A percentile compares a stretch with the other conserved stretches of the same genome.
phyloP scores from a whole-genome alignment of 30 jellyfish, hydroid and myxozoan genomes.

The Chironex yamaguchii region DNA sequence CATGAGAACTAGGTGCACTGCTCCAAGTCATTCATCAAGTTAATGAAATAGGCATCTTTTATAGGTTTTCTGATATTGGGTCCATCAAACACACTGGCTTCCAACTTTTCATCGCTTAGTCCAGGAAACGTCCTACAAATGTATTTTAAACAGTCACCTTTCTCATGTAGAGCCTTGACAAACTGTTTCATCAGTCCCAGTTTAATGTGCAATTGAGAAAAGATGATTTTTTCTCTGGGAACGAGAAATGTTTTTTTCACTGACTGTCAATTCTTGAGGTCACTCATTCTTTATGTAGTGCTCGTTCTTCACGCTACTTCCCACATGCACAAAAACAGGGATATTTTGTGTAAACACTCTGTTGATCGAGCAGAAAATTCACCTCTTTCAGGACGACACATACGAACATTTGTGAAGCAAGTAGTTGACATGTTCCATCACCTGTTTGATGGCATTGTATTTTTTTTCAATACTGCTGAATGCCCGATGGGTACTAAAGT shows the following conservation, averaged over 20 bases:
- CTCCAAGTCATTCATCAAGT: neutral
- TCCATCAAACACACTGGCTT: neutral
- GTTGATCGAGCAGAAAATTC: neutral
- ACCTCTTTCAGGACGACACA: neutral
- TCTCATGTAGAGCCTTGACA: neutral
- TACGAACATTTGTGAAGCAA: neutral
- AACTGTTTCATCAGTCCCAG: neutral
- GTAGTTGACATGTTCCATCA: neutral
- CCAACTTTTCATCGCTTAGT: neutral
- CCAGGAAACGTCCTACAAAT: neutral
- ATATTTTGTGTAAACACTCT: neutral
- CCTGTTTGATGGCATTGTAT: constrained; percentile 20
- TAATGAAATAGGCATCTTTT: neutral
- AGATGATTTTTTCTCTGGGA: neutral
- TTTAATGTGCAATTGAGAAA: neutral
- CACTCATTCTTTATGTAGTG: neutral
- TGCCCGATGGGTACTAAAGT: neutral
- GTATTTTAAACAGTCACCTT: neutral
- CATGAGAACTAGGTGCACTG: neutral
- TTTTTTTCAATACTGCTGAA: constrained; percentile 7
- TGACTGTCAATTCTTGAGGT: neutral
- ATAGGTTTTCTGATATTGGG: neutral
- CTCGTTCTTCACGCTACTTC: neutral
- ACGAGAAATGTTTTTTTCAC: neutral
- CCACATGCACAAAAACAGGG: neutral